phyloP scores from a whole-genome alignment of 2,888 invertebrate genomes.

The Smittia aterrima region DNA sequence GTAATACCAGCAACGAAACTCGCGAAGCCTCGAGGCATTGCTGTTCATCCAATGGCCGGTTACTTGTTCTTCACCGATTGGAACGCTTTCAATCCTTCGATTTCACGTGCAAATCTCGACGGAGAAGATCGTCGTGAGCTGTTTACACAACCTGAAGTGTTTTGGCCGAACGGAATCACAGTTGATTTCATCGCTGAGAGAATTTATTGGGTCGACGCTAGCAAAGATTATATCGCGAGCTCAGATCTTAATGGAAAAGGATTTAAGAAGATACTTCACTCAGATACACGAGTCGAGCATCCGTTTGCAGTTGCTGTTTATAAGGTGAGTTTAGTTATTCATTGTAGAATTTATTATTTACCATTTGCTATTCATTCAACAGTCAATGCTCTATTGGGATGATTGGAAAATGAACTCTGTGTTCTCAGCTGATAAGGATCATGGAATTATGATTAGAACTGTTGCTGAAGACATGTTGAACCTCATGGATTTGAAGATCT shows the following conservation, averaged over 20 bases:
- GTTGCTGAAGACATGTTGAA: conserved; percentile 65
- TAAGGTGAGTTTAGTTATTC: no score
- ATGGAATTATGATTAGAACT: conserved; percentile 62
- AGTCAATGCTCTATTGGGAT: conserved; percentile 67
- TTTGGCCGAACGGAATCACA: conserved; percentile 86
- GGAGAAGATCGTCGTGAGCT: conserved; percentile 67
- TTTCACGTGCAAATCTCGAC: conserved; percentile 77
- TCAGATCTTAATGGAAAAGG: conserved; percentile 68
- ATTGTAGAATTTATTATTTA: no score
- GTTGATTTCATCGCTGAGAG: conserved; percentile 78
- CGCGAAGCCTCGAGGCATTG: conserved; percentile 75
- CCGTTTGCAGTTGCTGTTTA: conserved; percentile 84
- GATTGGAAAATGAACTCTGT: conserved; percentile 82
- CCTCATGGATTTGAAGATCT: conserved; percentile 81
- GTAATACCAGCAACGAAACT: conserved; percentile 67
- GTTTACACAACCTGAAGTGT: conserved; percentile 65
- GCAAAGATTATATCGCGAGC: conserved; percentile 76
- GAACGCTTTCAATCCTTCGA: conserved; percentile 73
- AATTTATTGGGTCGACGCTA: conserved; percentile 86
- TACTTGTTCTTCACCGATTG: conserved; percentile 79
- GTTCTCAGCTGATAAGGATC: conserved; percentile 76
- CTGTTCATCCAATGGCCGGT: conserved; percentile 78
- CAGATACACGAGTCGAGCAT: conserved; percentile 69
- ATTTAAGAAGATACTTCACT: conserved; percentile 65
- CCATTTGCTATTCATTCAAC: no score